These are phyloP conservation scores for Xyrauchen texanus DNA, from an alignment of 2,113 vertebrate species.

Conservation along the genomic window DNA sequence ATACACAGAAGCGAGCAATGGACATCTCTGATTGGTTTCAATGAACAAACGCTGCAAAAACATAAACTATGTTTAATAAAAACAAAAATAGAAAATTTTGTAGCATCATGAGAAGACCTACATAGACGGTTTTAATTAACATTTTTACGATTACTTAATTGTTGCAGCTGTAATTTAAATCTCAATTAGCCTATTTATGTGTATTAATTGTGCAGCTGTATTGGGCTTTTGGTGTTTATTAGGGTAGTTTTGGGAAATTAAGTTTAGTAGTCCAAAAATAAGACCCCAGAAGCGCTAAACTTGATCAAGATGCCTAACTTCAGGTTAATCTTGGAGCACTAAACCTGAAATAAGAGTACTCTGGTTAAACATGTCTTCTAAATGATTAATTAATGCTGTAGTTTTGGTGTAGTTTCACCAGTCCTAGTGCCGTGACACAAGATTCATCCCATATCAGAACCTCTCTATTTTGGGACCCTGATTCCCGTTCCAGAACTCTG, in stretches of 20 bases:
- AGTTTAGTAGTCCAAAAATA: conserved; percentile 4
- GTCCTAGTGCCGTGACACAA: not conserved
- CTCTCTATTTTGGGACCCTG: not conserved
- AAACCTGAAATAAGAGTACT: not conserved
- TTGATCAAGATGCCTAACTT: conserved; percentile 11
- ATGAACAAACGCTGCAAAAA: too few relatives aligned
- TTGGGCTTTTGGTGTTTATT: too few relatives aligned
- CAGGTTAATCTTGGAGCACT: not conserved
- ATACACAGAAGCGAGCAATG: too few relatives aligned
- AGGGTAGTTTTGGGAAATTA: not conserved
- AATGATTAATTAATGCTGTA: not conserved
- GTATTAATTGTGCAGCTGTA: not conserved
- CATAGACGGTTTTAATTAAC: too few relatives aligned
- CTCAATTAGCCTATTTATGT: too few relatives aligned
- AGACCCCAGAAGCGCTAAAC: not conserved
- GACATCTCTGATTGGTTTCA: too few relatives aligned
- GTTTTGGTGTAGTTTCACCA: not conserved
- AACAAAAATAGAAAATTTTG: too few relatives aligned
- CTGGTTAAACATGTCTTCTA: not conserved
- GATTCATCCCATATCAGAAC: not conserved
- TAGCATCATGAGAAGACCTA: too few relatives aligned
- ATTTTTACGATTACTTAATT: too few relatives aligned
- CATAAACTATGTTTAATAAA: too few relatives aligned
- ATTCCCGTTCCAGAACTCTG: not conserved
- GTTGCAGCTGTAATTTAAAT: too few relatives aligned